Base-by-base conservation (phyloP, 1,140 invertebrate species). In the Adoxophyes honmai region DNA sequence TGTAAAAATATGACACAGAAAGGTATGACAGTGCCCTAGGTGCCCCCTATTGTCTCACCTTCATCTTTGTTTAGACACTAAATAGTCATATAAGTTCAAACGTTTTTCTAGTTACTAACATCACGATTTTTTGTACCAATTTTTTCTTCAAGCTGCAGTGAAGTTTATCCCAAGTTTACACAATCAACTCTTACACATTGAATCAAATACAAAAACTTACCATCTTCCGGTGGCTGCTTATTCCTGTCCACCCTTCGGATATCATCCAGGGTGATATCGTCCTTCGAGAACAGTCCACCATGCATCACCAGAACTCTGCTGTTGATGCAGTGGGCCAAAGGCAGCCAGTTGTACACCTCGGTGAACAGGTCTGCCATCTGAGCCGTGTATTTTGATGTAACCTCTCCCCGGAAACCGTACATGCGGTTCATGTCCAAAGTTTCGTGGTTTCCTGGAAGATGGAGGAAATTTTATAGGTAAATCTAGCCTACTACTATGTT, bases 391-490 rank as follows among this genome's bases (percentile, higher is more conserved):
- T 99, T 99, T 4, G 95, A 93, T 75, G 97, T 97, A 0, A 99
- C 98, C 91, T 99, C 98, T 1, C 98, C 98, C 71, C 98, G 96
- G 91, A 99, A 99, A 13, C 98, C 98, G 88, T 99, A 99, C 95
- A 99, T 98, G 89, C 99, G 97, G 90, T 99, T 99, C 98, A 99
- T 99, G 10, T 95, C 98, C 14, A 95, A 92, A 73, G 96, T 98
- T 82, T 99, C 98, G 85, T 99, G 98, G 88, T 99, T 99, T 33
- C 98, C 97, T 98, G 79, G 9, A 89, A 89, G 68, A 53, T 16
- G 28, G 34, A n/a, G n/a, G n/a, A n/a, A n/a, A n/a, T n/a, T n/a
- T n/a, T n/a, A n/a, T n/a, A n/a, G 8, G 55, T 18, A 56, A 33
- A 48, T 4, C 21, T 10, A 18, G 8, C 15, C 28, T 16, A 15